Evolutionary conservation across 2,113 vertebrate species (phyloP), one percentile per base, ranked within the genome.

Genomic region (Aspidoscelis tigris): DNA sequence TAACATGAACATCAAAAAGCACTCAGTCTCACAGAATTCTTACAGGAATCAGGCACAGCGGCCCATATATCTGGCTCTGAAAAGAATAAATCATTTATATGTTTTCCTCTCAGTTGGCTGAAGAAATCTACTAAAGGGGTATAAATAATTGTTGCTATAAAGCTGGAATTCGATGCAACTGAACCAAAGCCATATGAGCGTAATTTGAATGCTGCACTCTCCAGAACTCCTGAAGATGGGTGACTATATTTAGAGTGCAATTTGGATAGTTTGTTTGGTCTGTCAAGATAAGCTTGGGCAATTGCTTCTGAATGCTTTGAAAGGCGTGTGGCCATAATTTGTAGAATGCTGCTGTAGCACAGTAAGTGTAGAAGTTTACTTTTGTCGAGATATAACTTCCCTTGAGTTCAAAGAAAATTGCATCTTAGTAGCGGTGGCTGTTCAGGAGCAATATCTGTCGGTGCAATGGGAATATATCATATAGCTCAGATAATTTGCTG

Each of bases 1-100:
- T 74, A 90, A 88, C 82, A 76, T 3, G 65, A 89, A 92, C 87
- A 93, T 91, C 87, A 91, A 88, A 93, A 92, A 91, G 39, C 81
- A 86, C 87, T 92, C 87, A 65, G 55, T 86, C 43, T 89, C 83
- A 84, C 84, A 87, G 89, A 89, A 89, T 84, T 4, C 58, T 76
- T 20, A 41, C 84, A 86, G 88, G 90, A 92, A 88, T 90, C 82
- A 84, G 53, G 80, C 78, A 79, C 66, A 44, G 69, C 18, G 22
- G 65, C 61, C 64, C 55, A 44, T 2, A 64, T 68, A 84, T 76
- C 53, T 85, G 47, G 84, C 80, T 47, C 26, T 78, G 69, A 83
- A 68, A 82, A 86, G 79, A 90, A 90, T 92, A 83, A 83, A 80
- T 89, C 88, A 85, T 84, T 90, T 81, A 61, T 4, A 20, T 68